Evolutionary conservation across 2,113 vertebrate species (phyloP).

Genomic region (Acanthochromis polyacanthus): DNA sequence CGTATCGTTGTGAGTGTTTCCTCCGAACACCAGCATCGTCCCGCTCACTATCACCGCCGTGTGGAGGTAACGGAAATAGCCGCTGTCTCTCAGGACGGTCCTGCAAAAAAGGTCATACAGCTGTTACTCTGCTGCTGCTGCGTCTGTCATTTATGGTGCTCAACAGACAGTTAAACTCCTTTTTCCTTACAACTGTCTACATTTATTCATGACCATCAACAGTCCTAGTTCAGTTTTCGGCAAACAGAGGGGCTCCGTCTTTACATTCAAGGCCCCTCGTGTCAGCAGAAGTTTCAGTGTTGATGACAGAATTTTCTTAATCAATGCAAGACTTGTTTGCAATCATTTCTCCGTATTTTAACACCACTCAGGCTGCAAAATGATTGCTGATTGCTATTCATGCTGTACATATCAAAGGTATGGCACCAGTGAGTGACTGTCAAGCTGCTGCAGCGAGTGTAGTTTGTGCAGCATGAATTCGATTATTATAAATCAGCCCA

Average conservation of each 20-base stretch:
- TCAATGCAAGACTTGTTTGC: neutral
- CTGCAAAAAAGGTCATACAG: constrained; percentile 71
- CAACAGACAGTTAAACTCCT: too few relatives aligned
- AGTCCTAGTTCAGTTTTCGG: neutral
- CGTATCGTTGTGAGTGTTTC: constrained; percentile 98
- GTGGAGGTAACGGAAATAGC: constrained; percentile 96
- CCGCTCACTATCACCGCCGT: constrained; percentile 93
- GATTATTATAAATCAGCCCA: too few relatives aligned
- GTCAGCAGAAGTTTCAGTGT: neutral
- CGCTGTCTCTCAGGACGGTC: constrained; percentile 94
- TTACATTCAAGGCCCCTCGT: neutral
- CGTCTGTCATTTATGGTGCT: too few relatives aligned
- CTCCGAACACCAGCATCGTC: constrained; percentile 96
- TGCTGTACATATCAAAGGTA: too few relatives aligned
- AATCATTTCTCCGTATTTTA: neutral
- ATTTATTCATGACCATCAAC: neutral
- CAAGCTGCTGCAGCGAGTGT: neutral
- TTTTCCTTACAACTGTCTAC: too few relatives aligned
- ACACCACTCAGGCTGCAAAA: neutral
- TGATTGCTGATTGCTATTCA: too few relatives aligned
- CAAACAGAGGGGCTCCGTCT: too few relatives aligned
- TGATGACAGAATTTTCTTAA: neutral
- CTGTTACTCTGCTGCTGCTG: neutral
- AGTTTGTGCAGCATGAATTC: neutral
- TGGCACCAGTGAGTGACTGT: neutral